Evolutionary conservation across 2,888 invertebrate species (phyloP).

Genomic region (Mesoligia furuncula): DNA sequence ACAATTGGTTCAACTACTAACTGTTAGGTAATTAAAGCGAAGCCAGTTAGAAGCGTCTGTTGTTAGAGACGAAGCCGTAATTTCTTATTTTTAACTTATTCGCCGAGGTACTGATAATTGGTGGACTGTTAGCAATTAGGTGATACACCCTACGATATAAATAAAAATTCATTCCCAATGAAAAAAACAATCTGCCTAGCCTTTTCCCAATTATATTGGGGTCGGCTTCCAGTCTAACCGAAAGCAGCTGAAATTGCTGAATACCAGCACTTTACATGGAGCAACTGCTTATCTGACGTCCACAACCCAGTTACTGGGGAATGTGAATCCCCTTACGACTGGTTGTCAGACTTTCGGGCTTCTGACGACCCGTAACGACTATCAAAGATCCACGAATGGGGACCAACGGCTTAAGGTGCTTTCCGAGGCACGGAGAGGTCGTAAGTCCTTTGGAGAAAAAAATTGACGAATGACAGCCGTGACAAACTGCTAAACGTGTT

Average conservation of each 20-base stretch:
- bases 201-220: neutral
- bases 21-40: neutral
- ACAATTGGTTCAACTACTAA: slow-evolving; percentile 32
- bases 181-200: neutral
- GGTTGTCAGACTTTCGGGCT: neutral
- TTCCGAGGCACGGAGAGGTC: no score
- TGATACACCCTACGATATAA: no score
- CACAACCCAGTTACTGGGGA: neutral
- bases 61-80: neutral
- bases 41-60: neutral
- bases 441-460: no score
- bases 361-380: neutral
- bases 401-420: no score
- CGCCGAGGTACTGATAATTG: no score
- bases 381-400: neutral
- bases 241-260: neutral
- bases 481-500: neutral
- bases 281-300: neutral
- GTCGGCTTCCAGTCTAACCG: neutral
- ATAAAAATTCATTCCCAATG: no score
- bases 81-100: no score
- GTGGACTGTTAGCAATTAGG: no score
- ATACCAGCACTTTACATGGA: neutral
- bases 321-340: neutral
- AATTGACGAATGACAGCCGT: neutral